Percentiles rank a stretch among this genome's conserved stretches.
phyloP scores from a whole-genome alignment of 2,113 vertebrate species.

The Nyctereutes procyonoides region DNA sequence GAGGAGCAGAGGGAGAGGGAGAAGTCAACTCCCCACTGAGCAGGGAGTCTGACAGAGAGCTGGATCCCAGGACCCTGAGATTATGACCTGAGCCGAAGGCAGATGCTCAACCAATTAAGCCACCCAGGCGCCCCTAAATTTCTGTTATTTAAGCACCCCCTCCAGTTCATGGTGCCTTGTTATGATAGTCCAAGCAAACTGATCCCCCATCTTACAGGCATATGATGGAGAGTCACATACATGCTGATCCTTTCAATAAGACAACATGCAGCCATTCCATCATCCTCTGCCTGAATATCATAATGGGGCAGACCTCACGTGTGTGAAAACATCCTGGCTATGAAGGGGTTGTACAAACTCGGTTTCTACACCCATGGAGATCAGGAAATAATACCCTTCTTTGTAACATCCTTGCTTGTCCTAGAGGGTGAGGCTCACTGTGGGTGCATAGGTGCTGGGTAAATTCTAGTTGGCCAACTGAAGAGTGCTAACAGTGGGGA shows the following conservation, averaged over 20 bases:
- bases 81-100: too few relatives aligned
- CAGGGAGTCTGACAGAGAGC: too few relatives aligned
- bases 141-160: background rate
- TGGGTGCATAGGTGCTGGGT: background rate
- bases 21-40: too few relatives aligned
- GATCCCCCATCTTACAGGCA: too few relatives aligned
- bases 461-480: background rate
- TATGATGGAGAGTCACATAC: background rate
- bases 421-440: background rate
- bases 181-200: background rate
- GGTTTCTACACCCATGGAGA: background rate
- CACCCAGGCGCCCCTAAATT: too few relatives aligned
- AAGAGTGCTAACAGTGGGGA: background rate
- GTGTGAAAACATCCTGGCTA: background rate
- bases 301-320: background rate
- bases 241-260: background rate
- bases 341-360: background rate
- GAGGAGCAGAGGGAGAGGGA: too few relatives aligned
- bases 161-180: background rate
- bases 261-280: background rate
- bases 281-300: background rate
- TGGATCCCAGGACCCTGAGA: too few relatives aligned
- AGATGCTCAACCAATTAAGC: too few relatives aligned
- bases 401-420: background rate
- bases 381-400: background rate